phyloP scores from a whole-genome alignment of 2,888 invertebrate species.

The Digitonthophagus gazella region DNA sequence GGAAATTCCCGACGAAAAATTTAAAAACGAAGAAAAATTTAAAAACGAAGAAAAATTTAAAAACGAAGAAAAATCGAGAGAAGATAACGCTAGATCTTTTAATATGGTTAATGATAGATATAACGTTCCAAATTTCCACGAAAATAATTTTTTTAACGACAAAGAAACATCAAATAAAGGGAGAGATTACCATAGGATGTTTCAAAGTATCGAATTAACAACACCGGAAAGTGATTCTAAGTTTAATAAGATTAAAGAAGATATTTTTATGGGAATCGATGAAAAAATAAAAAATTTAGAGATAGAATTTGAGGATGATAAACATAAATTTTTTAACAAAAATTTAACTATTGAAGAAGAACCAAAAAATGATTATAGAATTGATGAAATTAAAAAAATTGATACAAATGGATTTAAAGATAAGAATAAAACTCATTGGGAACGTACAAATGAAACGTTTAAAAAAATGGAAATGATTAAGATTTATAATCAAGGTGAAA shows the following conservation, averaged over 20 bases:
- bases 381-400: slow-evolving; percentile 39
- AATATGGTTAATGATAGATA: slow-evolving; percentile 50
- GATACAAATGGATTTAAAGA: slow-evolving; percentile 39
- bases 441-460: slow-evolving; percentile 50
- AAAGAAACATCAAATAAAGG: slow-evolving; percentile 38
- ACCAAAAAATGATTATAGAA: slow-evolving; percentile 29
- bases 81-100: slow-evolving; percentile 41
- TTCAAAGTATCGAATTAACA: slow-evolving; percentile 41
- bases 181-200: slow-evolving; percentile 11
- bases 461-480: slow-evolving; percentile 54
- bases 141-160: slow-evolving; percentile 54
- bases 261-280: slow-evolving; percentile 34
- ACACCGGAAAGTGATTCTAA: slow-evolving; percentile 53
- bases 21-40: slow-evolving; percentile 12
- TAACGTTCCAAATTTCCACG: slow-evolving; percentile 55
- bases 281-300: neutral
- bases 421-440: slow-evolving; percentile 42
- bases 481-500: slow-evolving; percentile 58
- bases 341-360: neutral
- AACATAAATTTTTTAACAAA: neutral
- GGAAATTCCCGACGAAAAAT: slow-evolving; percentile 17
- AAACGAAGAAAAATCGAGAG: slow-evolving; percentile 24
- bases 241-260: slow-evolving; percentile 53
- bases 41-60: slow-evolving; percentile 17
- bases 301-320: neutral